Conservation (phyloP, 2,113 vertebrate species). For the Ondatra zibethicus region DNA sequence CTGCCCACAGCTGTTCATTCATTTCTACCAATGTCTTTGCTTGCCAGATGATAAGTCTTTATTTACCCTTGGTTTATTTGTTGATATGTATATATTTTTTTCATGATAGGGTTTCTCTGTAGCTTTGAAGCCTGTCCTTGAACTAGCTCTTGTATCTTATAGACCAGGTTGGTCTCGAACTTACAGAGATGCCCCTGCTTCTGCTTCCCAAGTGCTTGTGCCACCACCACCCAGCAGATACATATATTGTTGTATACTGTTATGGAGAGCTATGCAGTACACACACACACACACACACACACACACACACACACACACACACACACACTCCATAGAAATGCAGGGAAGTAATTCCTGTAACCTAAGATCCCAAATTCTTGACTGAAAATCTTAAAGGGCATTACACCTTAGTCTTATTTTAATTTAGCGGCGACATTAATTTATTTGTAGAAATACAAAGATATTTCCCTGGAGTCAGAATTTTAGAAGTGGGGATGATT, state of each 20-base stretch:
- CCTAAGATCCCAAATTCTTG: background rate
- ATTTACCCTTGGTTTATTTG: too few species aligned
- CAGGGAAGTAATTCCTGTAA: background rate
- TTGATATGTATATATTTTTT: too few species aligned
- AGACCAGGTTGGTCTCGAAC: too few species aligned
- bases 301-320: background rate
- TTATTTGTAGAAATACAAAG: slow-evolving; percentile 32
- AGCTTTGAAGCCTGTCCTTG: background rate
- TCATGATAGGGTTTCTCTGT: too few species aligned
- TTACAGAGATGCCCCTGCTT: too few species aligned
- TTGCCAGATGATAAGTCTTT: background rate
- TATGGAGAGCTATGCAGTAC: too few species aligned
- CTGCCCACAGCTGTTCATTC: too few species aligned
- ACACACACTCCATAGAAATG: background rate
- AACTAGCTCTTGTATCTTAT: too few species aligned
- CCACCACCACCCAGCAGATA: too few species aligned
- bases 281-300: background rate
- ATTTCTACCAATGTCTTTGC: background rate
- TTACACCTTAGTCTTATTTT: background rate
- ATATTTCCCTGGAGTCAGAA: background rate
- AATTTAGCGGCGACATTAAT: slow-evolving; percentile 30
- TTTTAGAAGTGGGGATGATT: background rate
- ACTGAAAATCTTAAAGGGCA: background rate
- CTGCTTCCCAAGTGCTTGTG: too few species aligned
- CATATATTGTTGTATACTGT: too few species aligned